Evolutionary conservation across 2,113 vertebrate species (phyloP).

Genomic region (Sceloporus undulatus): DNA sequence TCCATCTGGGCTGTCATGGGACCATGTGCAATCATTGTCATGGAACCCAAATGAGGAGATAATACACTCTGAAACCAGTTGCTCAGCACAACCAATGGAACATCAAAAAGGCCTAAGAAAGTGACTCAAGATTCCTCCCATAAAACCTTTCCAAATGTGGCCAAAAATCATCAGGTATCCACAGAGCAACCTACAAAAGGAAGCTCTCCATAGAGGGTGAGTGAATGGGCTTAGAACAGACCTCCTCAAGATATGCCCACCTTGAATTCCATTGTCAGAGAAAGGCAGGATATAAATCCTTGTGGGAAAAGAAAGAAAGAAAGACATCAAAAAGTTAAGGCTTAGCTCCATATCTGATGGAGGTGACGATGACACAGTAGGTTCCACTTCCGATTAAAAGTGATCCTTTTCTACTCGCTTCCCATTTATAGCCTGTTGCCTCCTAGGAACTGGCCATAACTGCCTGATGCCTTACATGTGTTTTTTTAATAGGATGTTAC

Average conservation of each 20-base stretch:
- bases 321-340: neutral
- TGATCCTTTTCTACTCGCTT: neutral
- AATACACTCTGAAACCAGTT: neutral
- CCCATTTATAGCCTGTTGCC: too few species aligned
- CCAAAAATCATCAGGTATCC: neutral
- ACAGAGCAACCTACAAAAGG: neutral
- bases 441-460: neutral
- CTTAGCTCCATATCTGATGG: neutral
- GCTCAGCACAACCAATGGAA: neutral
- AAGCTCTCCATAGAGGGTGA: neutral
- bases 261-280: too few species aligned
- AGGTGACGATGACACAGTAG: neutral
- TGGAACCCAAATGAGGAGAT: neutral
- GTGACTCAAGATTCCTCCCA: neutral
- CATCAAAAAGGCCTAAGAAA: neutral
- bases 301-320: too few species aligned
- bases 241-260: neutral
- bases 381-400: neutral
- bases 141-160: neutral
- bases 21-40: neutral
- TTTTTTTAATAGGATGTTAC: too few species aligned
- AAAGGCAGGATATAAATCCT: too few species aligned
- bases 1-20: neutral
- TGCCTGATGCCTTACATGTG: neutral
- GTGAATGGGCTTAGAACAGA: too few species aligned